A percentile compares a stretch with the other conserved stretches of the same genome.
Evolutionary conservation across 2,888 invertebrate genomes (phyloP).

Genomic region (Parasteatoda lunata): DNA sequence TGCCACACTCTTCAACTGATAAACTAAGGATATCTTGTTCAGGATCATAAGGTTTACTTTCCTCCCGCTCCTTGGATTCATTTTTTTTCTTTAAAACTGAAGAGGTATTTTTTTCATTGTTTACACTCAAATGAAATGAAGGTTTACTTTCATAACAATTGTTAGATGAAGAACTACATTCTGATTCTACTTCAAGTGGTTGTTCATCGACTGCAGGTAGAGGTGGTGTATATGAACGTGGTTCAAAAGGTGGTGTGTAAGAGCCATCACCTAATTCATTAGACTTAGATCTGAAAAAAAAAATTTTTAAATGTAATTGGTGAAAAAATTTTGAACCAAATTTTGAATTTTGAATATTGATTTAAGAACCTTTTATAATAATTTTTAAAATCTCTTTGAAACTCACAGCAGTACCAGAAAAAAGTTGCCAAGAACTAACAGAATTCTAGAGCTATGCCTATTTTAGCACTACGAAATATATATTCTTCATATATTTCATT

Average conservation of each 20-base stretch:
- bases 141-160: not conserved
- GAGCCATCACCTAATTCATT: constrained; percentile 22
- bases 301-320: not conserved
- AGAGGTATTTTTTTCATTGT: not conserved
- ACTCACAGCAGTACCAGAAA: too few relatives aligned
- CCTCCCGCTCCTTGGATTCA: constrained; percentile 20
- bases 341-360: too few relatives aligned
- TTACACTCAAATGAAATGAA: not conserved
- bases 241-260: constrained; percentile 54
- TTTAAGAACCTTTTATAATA: too few relatives aligned
- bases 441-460: too few relatives aligned
- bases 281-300: constrained; percentile 19
- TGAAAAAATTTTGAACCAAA: too few relatives aligned
- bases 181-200: not conserved
- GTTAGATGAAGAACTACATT: not conserved
- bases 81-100: not conserved
- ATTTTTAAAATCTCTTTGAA: too few relatives aligned
- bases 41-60: constrained; percentile 68
- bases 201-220: constrained; percentile 15
- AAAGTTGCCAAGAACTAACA: too few relatives aligned
- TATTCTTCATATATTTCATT: too few relatives aligned
- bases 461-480: too few relatives aligned
- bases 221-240: constrained; percentile 57
- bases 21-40: constrained; percentile 51
- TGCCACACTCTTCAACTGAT: not conserved